These are phyloP conservation scores for Origma solitaria DNA, from an alignment of 2,113 vertebrate genomes.

Conservation along the genomic window DNA sequence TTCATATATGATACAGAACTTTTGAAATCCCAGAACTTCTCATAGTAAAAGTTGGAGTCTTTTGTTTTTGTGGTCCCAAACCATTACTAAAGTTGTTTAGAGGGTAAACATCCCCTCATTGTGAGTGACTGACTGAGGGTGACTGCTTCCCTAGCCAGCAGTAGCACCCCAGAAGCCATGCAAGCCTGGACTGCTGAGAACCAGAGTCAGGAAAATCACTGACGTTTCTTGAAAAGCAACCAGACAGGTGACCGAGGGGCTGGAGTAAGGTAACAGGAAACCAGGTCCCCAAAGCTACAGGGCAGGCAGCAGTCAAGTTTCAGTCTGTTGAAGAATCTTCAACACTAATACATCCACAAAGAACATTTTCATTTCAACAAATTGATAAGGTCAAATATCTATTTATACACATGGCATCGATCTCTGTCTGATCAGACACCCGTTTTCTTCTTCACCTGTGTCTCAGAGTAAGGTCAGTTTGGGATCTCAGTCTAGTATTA, in stretches of 20 bases:
- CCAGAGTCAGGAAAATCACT: background rate
- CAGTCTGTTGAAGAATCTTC: background rate
- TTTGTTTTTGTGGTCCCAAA: background rate
- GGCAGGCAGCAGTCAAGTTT: background rate
- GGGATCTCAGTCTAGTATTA: background rate
- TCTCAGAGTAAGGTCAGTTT: background rate
- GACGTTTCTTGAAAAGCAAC: background rate
- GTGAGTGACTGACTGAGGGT: background rate
- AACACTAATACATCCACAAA: background rate
- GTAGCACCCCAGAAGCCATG: background rate
- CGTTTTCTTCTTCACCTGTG: background rate
- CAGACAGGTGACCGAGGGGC: background rate
- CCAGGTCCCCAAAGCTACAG: rapidly evolving
- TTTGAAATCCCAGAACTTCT: background rate
- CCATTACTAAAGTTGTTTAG: background rate
- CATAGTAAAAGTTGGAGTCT: background rate
- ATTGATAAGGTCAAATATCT: background rate
- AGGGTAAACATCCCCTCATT: background rate
- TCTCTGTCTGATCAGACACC: background rate
- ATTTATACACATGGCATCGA: background rate
- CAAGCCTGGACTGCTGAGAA: background rate
- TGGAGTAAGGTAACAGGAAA: background rate
- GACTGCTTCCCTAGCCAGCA: background rate
- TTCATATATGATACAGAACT: background rate
- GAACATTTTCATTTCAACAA: background rate